phyloP scores from a whole-genome alignment of 2,113 vertebrate species.

The Petroica traversi region DNA sequence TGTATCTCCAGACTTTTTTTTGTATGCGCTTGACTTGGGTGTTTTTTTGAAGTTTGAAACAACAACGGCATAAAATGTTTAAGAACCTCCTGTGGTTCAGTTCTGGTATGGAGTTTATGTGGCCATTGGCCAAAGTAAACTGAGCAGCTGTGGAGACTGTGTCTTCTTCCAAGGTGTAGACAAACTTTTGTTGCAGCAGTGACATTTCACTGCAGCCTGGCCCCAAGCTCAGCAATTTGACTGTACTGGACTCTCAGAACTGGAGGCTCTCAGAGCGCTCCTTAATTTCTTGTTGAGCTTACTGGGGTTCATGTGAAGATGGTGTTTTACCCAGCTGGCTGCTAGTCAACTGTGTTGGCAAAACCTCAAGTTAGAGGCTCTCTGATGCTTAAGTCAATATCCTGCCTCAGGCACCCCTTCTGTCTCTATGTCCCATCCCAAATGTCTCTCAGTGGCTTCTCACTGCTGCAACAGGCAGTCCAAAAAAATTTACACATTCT shows the following conservation, averaged over 20 bases:
- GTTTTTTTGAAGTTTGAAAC: background rate
- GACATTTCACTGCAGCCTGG: background rate
- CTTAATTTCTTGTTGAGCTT: background rate
- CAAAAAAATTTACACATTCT: background rate
- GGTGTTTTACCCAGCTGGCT: background rate
- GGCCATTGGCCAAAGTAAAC: conserved; percentile 31
- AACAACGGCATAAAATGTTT: conserved; percentile 1
- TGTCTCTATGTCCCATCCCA: background rate
- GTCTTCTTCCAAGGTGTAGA: conserved; percentile 37
- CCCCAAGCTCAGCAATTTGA: background rate
- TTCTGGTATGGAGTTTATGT: conserved; percentile 27
- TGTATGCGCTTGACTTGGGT: background rate
- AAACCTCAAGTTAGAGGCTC: background rate
- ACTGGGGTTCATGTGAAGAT: background rate
- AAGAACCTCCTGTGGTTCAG: background rate
- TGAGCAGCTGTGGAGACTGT: conserved; percentile 25
- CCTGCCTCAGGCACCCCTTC: background rate
- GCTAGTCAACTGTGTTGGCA: background rate
- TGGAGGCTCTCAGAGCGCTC: background rate
- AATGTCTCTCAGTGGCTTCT: background rate
- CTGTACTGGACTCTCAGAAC: background rate
- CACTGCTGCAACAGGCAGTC: background rate
- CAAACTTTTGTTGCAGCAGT: conserved; percentile 21
- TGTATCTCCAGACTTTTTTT: background rate
- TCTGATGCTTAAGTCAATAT: background rate